Base-by-base conservation (phyloP, 2,888 invertebrate species). In the Agriopis leucophaearia region DNA sequence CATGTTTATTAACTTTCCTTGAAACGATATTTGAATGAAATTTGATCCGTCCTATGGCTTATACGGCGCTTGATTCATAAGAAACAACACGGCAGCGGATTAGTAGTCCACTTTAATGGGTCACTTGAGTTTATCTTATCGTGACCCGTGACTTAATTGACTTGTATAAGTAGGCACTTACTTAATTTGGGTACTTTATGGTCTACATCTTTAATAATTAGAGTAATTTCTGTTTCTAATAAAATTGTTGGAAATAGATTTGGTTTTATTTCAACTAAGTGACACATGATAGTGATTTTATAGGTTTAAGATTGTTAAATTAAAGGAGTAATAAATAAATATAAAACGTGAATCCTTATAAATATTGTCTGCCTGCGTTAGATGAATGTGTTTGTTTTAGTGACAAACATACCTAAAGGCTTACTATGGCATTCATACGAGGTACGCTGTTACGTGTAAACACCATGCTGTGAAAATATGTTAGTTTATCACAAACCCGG, bases 351-450 rank as follows among this genome's bases (percentile, higher is more conserved):
- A 27, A 27, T 27, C 4, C 27, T 27, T 27, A 27, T 27, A 27
- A 27, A 4, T 4, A 27, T 68, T 48, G 35, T 48, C 47, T 40
- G 38, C 66, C 64, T 56, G 71, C 54, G 64, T 70, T 57, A 72
- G 67, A 73, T 74, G 59, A 71, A 71, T 73, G 63, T 42, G 54
- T 72, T 73, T 72, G 69, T 60, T 73, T 71, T 63, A 72, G 56
- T 73, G 71, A 68, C 75, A 69, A 64, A 58, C 62, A 72, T 73
- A 67, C 68, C 60, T 27, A 27, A 2, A 1, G 27, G 27, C 27
- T 1, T 27, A 27, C 27, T 62, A 40, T 47, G 35, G 48, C 54
- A 61, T 63, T 40, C 64, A 67, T 35, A 48, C 54, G 61, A 57
- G 44, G 52, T 60, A 16, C 13, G 1, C 45, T 55, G 60, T 70